Evolutionary conservation across 2,888 invertebrate genomes (phyloP).

Genomic region (Gymnocheta viridis): DNA sequence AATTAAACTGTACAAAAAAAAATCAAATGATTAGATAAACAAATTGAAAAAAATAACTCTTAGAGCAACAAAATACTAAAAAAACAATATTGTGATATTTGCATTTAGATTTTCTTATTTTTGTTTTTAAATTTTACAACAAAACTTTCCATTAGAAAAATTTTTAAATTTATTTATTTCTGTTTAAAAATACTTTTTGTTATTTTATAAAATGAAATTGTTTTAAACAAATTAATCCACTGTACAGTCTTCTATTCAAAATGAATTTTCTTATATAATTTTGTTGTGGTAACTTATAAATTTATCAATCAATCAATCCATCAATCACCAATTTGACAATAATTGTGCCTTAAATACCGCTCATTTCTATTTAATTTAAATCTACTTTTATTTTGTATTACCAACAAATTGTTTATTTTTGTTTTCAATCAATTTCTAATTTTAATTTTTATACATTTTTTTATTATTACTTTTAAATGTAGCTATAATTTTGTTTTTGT

Average conservation of each 20-base stretch:
- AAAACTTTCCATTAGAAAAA: not conserved
- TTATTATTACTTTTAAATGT: conserved; percentile 50
- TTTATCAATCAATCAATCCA: not conserved
- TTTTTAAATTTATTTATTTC: not conserved
- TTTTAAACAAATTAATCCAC: not conserved
- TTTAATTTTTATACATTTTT: conserved; percentile 29
- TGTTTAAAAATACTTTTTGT: not conserved
- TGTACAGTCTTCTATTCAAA: conserved; percentile 32
- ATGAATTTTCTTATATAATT: not conserved
- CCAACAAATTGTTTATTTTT: conserved; percentile 32
- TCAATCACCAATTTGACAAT: not conserved
- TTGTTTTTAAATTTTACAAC: not conserved
- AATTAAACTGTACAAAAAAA: conserved; percentile 58
- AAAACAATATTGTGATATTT: conserved; percentile 65
- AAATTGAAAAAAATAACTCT: conserved; percentile 26
- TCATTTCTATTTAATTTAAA: conserved; percentile 21
- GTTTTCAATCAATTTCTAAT: conserved; percentile 40
- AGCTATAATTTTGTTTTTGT: conserved; percentile 56
- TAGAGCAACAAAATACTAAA: conserved; percentile 36
- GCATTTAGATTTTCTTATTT: conserved; percentile 54
- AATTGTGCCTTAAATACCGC: conserved; percentile 46
- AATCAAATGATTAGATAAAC: conserved; percentile 32
- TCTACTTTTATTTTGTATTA: conserved; percentile 39
- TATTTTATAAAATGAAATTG: not conserved
- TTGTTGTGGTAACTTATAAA: not conserved